Percentiles rank a stretch among this genome's conserved stretches.
phyloP scores from a whole-genome alignment of 2,888 invertebrate species.

The Tillus elongatus region DNA sequence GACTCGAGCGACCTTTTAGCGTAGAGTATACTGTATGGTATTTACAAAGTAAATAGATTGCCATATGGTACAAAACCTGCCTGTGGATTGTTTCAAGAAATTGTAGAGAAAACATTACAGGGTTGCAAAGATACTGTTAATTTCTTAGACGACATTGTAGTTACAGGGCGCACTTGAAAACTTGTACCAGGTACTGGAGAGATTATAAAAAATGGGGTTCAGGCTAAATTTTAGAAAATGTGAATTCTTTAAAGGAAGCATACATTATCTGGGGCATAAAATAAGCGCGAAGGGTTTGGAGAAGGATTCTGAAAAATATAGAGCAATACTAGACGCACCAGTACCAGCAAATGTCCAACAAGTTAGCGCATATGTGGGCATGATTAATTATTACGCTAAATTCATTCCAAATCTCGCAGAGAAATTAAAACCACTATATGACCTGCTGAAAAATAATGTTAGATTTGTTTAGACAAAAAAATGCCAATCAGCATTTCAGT shows the following conservation, averaged over 20 bases:
- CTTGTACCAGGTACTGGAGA: slow-evolving; percentile 20
- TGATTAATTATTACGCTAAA: slow-evolving; percentile 15
- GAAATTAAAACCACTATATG: slow-evolving; percentile 12
- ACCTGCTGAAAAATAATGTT: slow-evolving; percentile 8
- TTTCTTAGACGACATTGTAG: slow-evolving; percentile 20
- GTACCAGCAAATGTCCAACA: slow-evolving; percentile 10
- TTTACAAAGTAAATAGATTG: slow-evolving; percentile 31
- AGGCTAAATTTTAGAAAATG: slow-evolving; percentile 27
- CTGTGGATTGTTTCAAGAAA: slow-evolving; percentile 34
- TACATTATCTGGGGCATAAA: slow-evolving; percentile 26
- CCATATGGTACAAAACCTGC: slow-evolving; percentile 35
- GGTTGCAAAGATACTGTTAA: slow-evolving; percentile 16
- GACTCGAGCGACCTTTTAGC: slow-evolving; percentile 16
- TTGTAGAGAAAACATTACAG: slow-evolving; percentile 20
- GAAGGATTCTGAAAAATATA: slow-evolving; percentile 13
- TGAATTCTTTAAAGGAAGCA: slow-evolving; percentile 24
- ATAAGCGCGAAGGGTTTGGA: slow-evolving; percentile 20
- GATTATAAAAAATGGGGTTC: slow-evolving; percentile 20
- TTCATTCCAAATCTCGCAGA: slow-evolving; percentile 11
- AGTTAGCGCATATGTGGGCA: slow-evolving; percentile 11
- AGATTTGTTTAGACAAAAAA: slow-evolving; percentile 11
- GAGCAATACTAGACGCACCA: slow-evolving; percentile 11
- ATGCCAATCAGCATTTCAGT: slow-evolving; percentile 9
- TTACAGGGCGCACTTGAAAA: slow-evolving; percentile 18
- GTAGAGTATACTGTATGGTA: slow-evolving; percentile 25